A percentile compares a stretch with the other conserved stretches of the same genome.
Conservation (phyloP, 2,888 invertebrate genomes). For the Coelopa pilipes region DNA sequence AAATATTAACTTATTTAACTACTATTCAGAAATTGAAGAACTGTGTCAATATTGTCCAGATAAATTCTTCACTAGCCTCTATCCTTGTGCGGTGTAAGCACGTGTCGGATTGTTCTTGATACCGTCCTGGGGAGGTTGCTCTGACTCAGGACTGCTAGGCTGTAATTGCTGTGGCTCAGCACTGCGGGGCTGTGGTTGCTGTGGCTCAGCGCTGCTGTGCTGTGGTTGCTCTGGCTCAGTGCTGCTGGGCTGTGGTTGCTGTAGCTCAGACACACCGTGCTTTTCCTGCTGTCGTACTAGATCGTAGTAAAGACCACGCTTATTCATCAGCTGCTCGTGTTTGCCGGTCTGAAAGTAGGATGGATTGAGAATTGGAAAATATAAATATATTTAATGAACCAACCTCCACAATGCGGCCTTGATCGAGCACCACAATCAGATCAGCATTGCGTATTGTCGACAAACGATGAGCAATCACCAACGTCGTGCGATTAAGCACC, state of each 20-base stretch:
- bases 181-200: not conserved
- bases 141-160: not conserved
- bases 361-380: constrained; percentile 26
- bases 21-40: constrained; percentile 5
- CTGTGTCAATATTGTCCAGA: constrained; percentile 30
- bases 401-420: constrained; percentile 87
- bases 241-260: not conserved
- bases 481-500: constrained; percentile 84
- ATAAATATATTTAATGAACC: constrained; percentile 37
- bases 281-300: constrained; percentile 81
- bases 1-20: not conserved
- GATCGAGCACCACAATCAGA: constrained; percentile 87
- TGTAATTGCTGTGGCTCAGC: not conserved
- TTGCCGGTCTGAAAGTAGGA: constrained; percentile 77
- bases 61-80: not conserved
- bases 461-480: constrained; percentile 95
- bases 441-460: constrained; percentile 93
- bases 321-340: constrained; percentile 80
- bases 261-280: constrained; percentile 50
- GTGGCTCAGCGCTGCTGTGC: not conserved
- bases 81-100: constrained; percentile 35
- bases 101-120: not conserved
- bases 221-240: not conserved
- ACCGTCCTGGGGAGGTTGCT: too few relatives aligned
- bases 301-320: constrained; percentile 87